phyloP scores from a whole-genome alignment of 2,113 vertebrate species.

The Corvus cornix region DNA sequence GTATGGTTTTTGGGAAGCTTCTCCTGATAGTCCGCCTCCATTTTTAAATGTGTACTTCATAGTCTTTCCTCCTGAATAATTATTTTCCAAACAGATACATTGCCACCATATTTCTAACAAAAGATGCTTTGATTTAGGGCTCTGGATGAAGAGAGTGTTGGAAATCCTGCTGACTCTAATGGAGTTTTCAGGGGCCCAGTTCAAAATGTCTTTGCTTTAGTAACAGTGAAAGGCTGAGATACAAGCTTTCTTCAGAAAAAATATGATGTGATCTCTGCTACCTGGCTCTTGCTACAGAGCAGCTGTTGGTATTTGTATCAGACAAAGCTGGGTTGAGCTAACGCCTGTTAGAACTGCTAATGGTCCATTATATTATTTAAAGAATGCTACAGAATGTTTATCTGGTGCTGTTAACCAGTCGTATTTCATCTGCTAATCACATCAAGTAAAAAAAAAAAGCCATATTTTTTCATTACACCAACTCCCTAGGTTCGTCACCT shows the following conservation, averaged over 20 bases:
- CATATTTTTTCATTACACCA: not conserved
- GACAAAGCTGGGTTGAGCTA: not conserved
- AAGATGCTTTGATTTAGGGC: not conserved
- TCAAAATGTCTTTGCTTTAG: not conserved
- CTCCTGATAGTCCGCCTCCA: not conserved
- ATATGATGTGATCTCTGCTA: not conserved
- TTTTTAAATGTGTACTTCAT: not conserved
- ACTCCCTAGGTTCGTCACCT: not conserved
- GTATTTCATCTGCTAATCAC: slow-evolving; percentile 2
- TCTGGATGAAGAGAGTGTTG: not conserved
- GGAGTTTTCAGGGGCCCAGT: not conserved
- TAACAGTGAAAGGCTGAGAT: not conserved
- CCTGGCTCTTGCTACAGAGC: not conserved
- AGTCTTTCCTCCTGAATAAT: not conserved
- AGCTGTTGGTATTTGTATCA: not conserved
- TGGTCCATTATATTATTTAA: not conserved
- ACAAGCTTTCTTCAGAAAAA: not conserved
- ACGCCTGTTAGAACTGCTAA: not conserved
- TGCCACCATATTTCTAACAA: not conserved
- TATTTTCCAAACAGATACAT: not conserved
- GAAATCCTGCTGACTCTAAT: not conserved
- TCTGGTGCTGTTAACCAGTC: not conserved
- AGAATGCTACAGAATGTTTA: not conserved
- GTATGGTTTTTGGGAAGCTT: not conserved
- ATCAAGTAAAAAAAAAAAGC: not conserved